Conservation (phyloP, 2,888 invertebrate genomes). For the Aleiodes testaceus region DNA sequence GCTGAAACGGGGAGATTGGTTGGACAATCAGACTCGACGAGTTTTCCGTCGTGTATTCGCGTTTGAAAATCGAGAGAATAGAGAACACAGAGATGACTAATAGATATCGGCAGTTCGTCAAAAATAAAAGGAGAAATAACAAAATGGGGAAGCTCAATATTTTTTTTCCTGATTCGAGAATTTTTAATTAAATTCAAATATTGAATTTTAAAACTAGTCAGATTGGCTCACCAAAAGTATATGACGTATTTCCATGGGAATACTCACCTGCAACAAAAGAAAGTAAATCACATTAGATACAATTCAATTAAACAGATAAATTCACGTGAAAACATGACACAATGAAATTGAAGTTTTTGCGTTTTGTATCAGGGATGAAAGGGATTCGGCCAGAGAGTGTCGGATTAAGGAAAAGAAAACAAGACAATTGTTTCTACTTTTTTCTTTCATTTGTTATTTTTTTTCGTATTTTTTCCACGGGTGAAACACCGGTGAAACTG, state of each 20-base stretch:
- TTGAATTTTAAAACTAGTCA: too few relatives aligned
- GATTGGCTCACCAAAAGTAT: not conserved
- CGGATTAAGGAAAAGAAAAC: constrained; percentile 33
- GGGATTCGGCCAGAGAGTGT: constrained; percentile 8
- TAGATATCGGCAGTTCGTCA: constrained; percentile 1
- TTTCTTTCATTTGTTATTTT: not conserved
- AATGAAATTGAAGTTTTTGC: constrained; percentile 4
- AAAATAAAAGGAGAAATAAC: not conserved
- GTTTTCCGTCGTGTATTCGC: not conserved
- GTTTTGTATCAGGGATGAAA: not conserved
- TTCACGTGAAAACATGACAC: constrained; percentile 21
- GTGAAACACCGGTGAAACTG: constrained; percentile 17
- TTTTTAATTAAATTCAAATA: too few relatives aligned
- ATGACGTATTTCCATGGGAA: not conserved
- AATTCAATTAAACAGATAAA: too few relatives aligned
- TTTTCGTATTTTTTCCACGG: not conserved
- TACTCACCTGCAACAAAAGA: constrained; percentile 46
- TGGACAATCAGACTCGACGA: not conserved
- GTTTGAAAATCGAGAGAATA: too few relatives aligned
- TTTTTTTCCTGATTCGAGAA: not conserved
- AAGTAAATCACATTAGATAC: constrained; percentile 7
- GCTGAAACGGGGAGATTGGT: not conserved
- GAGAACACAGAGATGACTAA: not conserved
- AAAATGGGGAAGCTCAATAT: not conserved
- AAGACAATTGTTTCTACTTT: constrained; percentile 35